Conservation (phyloP, 2,888 invertebrate species). For the Euzetes globulus region DNA sequence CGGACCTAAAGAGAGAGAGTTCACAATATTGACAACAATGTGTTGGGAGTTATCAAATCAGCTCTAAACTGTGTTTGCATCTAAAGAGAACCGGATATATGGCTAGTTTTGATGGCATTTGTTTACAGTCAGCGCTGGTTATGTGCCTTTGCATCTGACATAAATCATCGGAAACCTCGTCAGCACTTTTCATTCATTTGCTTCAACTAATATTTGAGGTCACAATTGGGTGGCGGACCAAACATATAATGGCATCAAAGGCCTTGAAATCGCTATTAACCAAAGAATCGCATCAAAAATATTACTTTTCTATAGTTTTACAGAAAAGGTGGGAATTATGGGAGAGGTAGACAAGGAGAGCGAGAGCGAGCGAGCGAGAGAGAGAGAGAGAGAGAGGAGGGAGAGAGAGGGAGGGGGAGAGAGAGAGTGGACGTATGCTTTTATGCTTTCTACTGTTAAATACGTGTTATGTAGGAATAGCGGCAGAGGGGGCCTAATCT, state of each 20-base stretch:
- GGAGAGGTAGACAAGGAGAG: not conserved
- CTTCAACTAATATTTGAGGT: slow-evolving; percentile 26
- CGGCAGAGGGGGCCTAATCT: no score
- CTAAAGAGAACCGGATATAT: slow-evolving; percentile 29
- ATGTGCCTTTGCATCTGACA: not conserved
- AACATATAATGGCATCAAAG: slow-evolving; percentile 15
- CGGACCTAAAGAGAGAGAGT: not conserved
- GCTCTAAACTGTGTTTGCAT: not conserved
- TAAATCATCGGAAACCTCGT: slow-evolving; percentile 17
- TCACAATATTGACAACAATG: slow-evolving; percentile 2
- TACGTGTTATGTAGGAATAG: no score
- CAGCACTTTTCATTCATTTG: not conserved
- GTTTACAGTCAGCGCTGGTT: not conserved
- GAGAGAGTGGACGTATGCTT: not conserved
- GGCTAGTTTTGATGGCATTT: slow-evolving; percentile 12
- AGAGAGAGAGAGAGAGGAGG: not conserved
- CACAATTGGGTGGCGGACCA: slow-evolving; percentile 12
- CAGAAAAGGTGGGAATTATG: slow-evolving; percentile 5
- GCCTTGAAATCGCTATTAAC: slow-evolving; percentile 18
- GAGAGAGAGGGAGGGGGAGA: not conserved
- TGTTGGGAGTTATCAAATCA: slow-evolving; percentile 19
- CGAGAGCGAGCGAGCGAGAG: not conserved
- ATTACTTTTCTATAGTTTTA: not conserved
- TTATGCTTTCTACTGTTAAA: no score
- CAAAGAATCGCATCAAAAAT: not conserved